Evolutionary conservation across 2,888 invertebrate species (phyloP).

Genomic region (Cetonia aurata): DNA sequence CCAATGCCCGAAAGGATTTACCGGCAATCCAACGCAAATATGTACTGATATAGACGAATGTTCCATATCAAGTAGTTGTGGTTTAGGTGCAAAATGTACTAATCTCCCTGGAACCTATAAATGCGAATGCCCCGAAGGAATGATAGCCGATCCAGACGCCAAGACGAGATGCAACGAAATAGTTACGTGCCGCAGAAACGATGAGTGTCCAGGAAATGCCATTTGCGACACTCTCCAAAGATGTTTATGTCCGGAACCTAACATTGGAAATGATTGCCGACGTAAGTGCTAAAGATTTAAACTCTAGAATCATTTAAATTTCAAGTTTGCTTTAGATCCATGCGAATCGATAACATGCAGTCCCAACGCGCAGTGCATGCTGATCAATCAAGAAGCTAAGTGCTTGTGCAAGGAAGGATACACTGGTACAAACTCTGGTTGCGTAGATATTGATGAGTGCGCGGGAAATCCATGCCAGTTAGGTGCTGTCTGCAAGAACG

Average conservation of each 20-base stretch:
- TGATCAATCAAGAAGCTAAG: constrained; percentile 84
- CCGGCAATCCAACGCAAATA: constrained; percentile 85
- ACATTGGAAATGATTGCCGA: constrained; percentile 91
- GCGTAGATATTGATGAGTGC: constrained; percentile 93
- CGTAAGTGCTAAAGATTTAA: constrained; percentile 74
- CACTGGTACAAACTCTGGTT: constrained; percentile 80
- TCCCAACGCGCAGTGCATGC: constrained; percentile 89
- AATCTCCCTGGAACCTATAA: constrained; percentile 83
- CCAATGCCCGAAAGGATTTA: constrained; percentile 85
- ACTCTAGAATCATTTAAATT: not conserved
- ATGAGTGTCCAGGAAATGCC: constrained; percentile 91
- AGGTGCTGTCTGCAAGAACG: constrained; percentile 91
- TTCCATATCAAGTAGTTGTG: constrained; percentile 77
- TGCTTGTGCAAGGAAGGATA: constrained; percentile 88
- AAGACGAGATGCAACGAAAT: constrained; percentile 85
- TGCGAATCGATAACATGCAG: constrained; percentile 89
- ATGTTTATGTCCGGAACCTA: constrained; percentile 92
- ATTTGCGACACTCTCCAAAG: constrained; percentile 82
- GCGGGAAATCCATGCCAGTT: constrained; percentile 82
- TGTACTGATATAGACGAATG: constrained; percentile 91
- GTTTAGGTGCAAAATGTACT: constrained; percentile 82
- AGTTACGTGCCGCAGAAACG: constrained; percentile 80
- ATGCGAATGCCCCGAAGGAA: constrained; percentile 86
- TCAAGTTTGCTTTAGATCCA: constrained; percentile 77
- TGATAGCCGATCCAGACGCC: constrained; percentile 87